Base-by-base conservation (phyloP, 2,113 vertebrate species). In the Brienomyrus longianalis region DNA sequence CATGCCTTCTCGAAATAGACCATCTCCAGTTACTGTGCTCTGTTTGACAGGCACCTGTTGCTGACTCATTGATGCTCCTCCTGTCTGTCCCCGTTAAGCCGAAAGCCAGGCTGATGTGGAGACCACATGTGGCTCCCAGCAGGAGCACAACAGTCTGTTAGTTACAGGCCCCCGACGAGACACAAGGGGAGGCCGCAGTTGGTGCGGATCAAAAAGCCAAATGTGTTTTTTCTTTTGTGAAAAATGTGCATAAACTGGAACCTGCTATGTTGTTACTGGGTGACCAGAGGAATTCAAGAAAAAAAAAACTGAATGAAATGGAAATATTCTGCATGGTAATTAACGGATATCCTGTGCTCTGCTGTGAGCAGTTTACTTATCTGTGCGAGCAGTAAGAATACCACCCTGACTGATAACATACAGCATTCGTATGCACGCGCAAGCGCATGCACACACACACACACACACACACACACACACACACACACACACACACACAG, bases 1-100 rank as follows among this genome's bases (percentile, higher is more conserved):
- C 84, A 90, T 90, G 90, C 74, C 88, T 27, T 66, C 86, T 74
- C 48, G 90, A 90, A 92, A 91, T 89, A 91, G 59, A 50, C 47
- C 5, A 74, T 48, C 45, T 86, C 48, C 13, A 21, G 89, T 52
- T 85, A 27, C 52, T 89, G 23, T 89, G 31, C 52, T 62, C 45
- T 7, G 21, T 84, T 84, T 85, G 77, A 59, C 23, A 48, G 77
- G 90, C 92, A 92, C 91, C 91, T 93, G 92, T 91, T 92, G 90
- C 89, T 90, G 70, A 92, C 83, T 90, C 88, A 89, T 87, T 86
- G 13, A 47, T 8, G 21, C 31, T 48, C n/a, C 35, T 35, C 51
- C 31, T n/a, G 77, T 50, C 21, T 45, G 56, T 66, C 21, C 35
- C 13, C 7, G 23, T 35, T 56, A 27, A 89, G 86, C 89, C 62